Conservation (phyloP, 2,888 invertebrate genomes). For the Tenthredo amoena region DNA sequence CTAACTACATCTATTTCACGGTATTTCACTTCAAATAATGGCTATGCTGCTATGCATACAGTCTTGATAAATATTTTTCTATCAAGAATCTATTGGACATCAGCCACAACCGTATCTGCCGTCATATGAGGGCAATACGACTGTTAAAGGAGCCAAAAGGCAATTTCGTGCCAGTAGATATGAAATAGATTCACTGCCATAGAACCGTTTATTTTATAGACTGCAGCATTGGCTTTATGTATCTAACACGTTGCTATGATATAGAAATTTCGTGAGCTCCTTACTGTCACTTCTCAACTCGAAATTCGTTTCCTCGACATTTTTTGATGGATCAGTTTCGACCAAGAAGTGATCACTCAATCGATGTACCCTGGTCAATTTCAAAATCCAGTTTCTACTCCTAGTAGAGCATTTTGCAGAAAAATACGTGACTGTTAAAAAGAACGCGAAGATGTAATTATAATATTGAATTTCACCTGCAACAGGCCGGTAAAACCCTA, state of each 20-base stretch:
- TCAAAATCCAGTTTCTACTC: background rate
- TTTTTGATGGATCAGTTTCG: background rate
- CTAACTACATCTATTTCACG: background rate
- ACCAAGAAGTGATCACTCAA: background rate
- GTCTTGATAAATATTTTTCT: background rate
- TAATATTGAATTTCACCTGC: background rate
- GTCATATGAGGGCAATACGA: background rate
- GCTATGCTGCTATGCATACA: background rate
- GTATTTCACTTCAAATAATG: background rate
- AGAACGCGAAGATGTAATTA: background rate
- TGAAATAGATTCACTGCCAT: constrained; percentile 19
- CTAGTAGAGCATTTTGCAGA: background rate
- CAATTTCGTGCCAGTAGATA: constrained; percentile 8
- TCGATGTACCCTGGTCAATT: background rate
- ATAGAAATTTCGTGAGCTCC: background rate
- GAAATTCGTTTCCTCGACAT: background rate
- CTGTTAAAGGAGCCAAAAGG: background rate
- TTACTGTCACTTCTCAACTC: background rate
- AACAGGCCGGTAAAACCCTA: background rate
- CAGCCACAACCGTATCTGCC: background rate
- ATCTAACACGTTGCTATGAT: background rate
- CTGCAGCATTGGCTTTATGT: background rate
- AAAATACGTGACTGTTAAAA: background rate
- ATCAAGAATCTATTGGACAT: background rate
- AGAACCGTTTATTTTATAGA: constrained; percentile 6